Conservation (phyloP, 2,797 vertebrate species). For the Bradypodion pumilum region DNA sequence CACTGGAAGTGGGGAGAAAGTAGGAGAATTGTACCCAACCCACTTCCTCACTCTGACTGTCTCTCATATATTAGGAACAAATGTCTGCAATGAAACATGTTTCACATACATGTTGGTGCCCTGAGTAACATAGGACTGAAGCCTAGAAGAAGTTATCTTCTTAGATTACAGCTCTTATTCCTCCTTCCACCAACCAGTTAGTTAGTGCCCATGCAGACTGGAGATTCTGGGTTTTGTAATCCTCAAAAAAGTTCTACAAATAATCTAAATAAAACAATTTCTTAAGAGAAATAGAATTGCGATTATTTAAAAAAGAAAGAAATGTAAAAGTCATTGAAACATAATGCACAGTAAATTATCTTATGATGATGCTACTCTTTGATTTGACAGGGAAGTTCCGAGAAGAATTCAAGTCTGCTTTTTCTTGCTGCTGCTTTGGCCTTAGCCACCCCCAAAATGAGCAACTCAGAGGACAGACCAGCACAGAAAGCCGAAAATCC, state of each 20-base stretch:
- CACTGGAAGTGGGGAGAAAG: not conserved
- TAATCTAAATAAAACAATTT: too few species aligned
- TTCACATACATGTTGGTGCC: not conserved
- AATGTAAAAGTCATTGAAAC: constrained; percentile 5
- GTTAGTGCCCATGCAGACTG: too few species aligned
- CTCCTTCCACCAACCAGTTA: too few species aligned
- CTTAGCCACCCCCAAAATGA: constrained; percentile 71
- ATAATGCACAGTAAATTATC: constrained; percentile 14
- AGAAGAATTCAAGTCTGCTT: constrained; percentile 95
- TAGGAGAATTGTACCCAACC: not conserved
- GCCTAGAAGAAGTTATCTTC: not conserved
- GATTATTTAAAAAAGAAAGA: too few species aligned
- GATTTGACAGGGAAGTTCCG: constrained; percentile 89
- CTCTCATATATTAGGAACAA: not conserved
- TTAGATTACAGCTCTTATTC: too few species aligned
- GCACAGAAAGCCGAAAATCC: constrained; percentile 93
- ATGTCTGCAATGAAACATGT: not conserved
- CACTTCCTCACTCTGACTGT: too few species aligned
- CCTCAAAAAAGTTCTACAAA: not conserved
- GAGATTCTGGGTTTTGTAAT: not conserved
- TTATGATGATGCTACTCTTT: constrained; percentile 48
- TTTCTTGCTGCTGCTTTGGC: constrained; percentile 85
- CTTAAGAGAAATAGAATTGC: too few species aligned
- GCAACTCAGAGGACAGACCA: constrained; percentile 76
- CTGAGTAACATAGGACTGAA: not conserved